Evolutionary conservation across 2,888 invertebrate species (phyloP).

Genomic region (Nymphalis urticae): DNA sequence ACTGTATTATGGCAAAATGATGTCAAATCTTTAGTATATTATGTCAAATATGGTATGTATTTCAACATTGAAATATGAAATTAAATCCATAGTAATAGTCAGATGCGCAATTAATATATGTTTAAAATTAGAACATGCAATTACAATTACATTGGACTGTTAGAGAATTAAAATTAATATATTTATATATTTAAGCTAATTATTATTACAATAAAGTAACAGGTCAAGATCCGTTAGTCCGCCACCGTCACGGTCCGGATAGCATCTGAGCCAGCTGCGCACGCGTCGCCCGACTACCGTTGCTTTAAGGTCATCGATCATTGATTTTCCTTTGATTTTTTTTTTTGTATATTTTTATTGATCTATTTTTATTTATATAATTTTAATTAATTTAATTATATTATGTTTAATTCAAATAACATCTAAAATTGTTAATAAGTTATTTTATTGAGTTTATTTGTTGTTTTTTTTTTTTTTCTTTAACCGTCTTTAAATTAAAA

Average conservation of each 20-base stretch:
- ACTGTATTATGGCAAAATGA: too few relatives aligned
- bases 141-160: too few relatives aligned
- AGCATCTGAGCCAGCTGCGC: conserved; percentile 51
- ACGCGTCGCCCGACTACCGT: conserved; percentile 56
- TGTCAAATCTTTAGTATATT: too few relatives aligned
- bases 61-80: too few relatives aligned
- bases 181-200: background rate
- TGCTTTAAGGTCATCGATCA: conserved; percentile 44
- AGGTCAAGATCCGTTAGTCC: conserved; percentile 47
- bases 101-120: background rate
- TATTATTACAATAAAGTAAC: conserved; percentile 30
- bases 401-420: too few relatives aligned
- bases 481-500: too few relatives aligned
- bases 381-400: too few relatives aligned
- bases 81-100: too few relatives aligned
- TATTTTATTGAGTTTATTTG: too few relatives aligned
- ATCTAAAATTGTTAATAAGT: too few relatives aligned
- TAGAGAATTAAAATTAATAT: background rate
- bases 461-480: too few relatives aligned
- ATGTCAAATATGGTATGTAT: too few relatives aligned
- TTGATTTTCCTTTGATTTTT: conserved; percentile 32
- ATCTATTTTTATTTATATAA: background rate
- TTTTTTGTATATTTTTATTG: background rate
- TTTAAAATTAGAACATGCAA: background rate
- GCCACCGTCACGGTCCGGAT: conserved; percentile 54